Conservation (phyloP, 2,797 vertebrate genomes). For the Smutsia temminckii region DNA sequence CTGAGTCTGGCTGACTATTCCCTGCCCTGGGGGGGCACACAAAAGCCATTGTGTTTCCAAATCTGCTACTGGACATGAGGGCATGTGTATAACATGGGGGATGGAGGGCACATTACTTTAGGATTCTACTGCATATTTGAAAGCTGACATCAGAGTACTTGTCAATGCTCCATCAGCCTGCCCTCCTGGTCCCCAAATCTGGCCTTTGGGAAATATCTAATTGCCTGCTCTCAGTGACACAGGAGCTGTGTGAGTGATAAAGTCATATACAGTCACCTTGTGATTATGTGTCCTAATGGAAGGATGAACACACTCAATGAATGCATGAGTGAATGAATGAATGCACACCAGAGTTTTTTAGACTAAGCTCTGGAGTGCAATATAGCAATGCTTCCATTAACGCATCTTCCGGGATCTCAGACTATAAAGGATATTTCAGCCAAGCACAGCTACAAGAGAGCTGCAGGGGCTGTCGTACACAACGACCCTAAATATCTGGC, state of each 20-base stretch:
- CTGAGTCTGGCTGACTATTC: background rate
- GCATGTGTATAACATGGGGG: background rate
- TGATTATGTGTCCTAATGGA: constrained; percentile 63
- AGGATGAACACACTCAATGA: constrained; percentile 38
- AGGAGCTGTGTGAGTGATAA: constrained; percentile 46
- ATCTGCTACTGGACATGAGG: background rate
- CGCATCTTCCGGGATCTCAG: constrained; percentile 22
- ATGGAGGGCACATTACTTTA: background rate
- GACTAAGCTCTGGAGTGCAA: constrained; percentile 9
- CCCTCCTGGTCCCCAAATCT: constrained; percentile 73
- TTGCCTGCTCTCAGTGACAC: constrained; percentile 67
- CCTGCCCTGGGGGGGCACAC: background rate
- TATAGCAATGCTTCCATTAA: constrained; percentile 42
- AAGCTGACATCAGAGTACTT: constrained; percentile 56
- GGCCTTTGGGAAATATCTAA: constrained; percentile 78
- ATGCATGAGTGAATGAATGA: constrained; percentile 57
- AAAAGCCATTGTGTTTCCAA: background rate
- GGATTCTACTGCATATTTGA: constrained; percentile 55
- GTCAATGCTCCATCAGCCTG: constrained; percentile 61
- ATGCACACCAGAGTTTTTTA: constrained; percentile 18
- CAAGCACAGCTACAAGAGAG: background rate
- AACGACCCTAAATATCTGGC: background rate
- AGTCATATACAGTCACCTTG: constrained; percentile 53
- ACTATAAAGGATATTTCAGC: background rate
- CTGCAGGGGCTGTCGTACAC: background rate